A percentile compares a stretch with the other conserved stretches of the same genome.
Evolutionary conservation across 2,888 invertebrate genomes (phyloP).

Genomic region (Dyspetes luteomarginatus): DNA sequence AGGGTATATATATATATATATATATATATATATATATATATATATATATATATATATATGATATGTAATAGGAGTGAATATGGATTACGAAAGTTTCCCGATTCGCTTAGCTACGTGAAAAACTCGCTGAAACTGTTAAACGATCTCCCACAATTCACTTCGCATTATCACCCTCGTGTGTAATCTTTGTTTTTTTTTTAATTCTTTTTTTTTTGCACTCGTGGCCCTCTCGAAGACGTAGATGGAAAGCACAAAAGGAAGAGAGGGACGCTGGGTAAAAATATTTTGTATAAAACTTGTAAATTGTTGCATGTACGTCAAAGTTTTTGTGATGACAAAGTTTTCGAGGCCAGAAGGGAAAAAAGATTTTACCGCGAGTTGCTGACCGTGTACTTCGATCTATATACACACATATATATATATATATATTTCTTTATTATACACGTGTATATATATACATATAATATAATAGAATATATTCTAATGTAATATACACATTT

Average conservation of each 20-base stretch:
- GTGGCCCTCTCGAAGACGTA: not conserved
- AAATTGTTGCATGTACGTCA: constrained; percentile 16
- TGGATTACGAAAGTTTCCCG: constrained; percentile 53
- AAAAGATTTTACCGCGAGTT: not conserved
- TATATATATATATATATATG: too few species aligned
- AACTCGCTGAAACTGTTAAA: constrained; percentile 60
- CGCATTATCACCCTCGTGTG: not conserved
- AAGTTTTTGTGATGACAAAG: not conserved
- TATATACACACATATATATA: not conserved
- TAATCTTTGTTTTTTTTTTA: constrained; percentile 28
- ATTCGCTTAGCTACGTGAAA: constrained; percentile 40
- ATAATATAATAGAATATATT: not conserved
- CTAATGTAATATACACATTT: not conserved
- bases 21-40: too few species aligned
- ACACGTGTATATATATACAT: too few species aligned
- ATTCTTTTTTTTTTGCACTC: constrained; percentile 5
- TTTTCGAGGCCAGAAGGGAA: constrained; percentile 12
- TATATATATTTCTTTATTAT: too few species aligned
- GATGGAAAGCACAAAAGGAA: not conserved
- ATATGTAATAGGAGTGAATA: constrained; percentile 39
- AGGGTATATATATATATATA: too few species aligned
- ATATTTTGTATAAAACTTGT: constrained; percentile 31
- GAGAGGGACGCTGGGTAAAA: not conserved
- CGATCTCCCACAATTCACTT: not conserved
- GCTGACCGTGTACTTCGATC: not conserved